Evolutionary conservation across 2,113 vertebrate species (phyloP).

Genomic region (Malurus alboscapulatus): DNA sequence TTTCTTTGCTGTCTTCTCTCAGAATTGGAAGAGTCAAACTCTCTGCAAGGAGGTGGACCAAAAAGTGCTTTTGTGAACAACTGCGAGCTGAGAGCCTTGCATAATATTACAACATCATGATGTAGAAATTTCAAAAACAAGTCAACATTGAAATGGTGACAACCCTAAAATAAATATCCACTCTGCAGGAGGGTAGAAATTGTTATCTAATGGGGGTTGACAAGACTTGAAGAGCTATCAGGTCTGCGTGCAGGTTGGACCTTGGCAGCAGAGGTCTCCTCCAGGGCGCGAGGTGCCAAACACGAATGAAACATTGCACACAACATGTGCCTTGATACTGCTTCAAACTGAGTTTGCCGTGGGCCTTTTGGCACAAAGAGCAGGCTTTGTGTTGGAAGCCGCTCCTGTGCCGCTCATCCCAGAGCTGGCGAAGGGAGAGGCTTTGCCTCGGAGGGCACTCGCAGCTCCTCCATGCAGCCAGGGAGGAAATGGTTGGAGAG

Average conservation of each 20-base stretch:
- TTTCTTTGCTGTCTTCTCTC: background rate
- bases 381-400: background rate
- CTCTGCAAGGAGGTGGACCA: background rate
- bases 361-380: background rate
- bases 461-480: background rate
- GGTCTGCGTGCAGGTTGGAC: background rate
- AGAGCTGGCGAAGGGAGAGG: background rate
- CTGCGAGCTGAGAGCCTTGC: background rate
- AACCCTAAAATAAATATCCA: background rate
- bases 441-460: background rate
- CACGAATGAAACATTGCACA: rapidly evolving
- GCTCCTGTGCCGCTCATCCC: background rate
- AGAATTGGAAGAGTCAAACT: background rate
- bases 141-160: background rate
- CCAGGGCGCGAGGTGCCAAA: background rate
- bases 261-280: background rate
- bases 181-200: background rate
- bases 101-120: background rate
- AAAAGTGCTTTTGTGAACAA: background rate
- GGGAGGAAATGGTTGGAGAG: background rate
- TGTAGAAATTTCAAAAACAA: background rate
- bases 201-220: background rate
- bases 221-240: background rate
- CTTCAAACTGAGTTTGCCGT: background rate
- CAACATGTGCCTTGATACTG: background rate